Conservation (phyloP, 1,140 invertebrate genomes). For the Odontomachus brunneus region DNA sequence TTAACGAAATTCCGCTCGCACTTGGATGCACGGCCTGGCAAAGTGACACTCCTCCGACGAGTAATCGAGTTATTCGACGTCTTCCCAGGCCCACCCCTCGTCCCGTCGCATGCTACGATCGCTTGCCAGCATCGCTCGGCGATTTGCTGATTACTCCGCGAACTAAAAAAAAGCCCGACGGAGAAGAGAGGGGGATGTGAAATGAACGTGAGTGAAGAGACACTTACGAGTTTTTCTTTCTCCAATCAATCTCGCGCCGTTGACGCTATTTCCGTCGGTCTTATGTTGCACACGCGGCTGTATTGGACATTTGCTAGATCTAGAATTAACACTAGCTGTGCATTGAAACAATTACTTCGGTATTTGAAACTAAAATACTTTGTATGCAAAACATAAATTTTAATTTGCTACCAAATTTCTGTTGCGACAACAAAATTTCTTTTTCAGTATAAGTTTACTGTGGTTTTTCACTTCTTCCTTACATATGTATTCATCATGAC, state of each 20-base stretch:
- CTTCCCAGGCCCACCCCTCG: constrained; percentile 65
- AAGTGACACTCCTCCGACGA: constrained; percentile 80
- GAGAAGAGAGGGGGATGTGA: constrained; percentile 1
- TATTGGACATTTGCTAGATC: too few species aligned
- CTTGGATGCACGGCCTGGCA: constrained; percentile 76
- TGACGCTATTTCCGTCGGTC: background rate
- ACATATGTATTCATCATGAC: too few species aligned
- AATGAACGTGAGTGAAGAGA: constrained; percentile 63
- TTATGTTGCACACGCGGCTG: too few species aligned
- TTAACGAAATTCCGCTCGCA: constrained; percentile 79
- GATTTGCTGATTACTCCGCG: constrained; percentile 81
- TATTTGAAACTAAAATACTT: too few species aligned
- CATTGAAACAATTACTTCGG: too few species aligned
- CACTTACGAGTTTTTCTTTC: constrained; percentile 63
- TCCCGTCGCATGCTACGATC: constrained; percentile 57
- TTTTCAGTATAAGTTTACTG: too few species aligned
- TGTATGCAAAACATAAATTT: too few species aligned
- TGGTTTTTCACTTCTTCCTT: too few species aligned
- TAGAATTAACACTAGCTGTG: too few species aligned
- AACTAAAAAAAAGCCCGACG: constrained; percentile 61
- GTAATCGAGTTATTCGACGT: constrained; percentile 83
- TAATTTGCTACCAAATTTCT: too few species aligned
- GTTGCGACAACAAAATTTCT: too few species aligned
- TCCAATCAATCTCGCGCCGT: constrained; percentile 5
- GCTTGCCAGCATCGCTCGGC: constrained; percentile 74